Evolutionary conservation across 2,113 vertebrate genomes (phyloP).

Genomic region (Mustela nigripes): DNA sequence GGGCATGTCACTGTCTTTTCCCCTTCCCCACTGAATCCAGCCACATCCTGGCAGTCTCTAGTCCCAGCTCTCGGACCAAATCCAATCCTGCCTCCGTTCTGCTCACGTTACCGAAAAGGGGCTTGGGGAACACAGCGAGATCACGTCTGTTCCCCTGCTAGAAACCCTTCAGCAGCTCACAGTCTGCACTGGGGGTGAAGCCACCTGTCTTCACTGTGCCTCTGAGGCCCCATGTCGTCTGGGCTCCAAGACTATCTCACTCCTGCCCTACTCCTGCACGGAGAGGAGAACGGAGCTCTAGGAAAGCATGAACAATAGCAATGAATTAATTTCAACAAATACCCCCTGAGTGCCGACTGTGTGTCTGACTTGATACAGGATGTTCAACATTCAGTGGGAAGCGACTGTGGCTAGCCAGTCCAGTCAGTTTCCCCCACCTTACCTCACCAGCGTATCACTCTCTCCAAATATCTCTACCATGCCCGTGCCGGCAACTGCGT

Average conservation of each 20-base stretch:
- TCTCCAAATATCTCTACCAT: neutral
- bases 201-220: neutral
- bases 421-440: too few relatives aligned
- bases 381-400: neutral
- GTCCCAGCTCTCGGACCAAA: neutral
- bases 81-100: neutral
- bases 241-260: neutral
- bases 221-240: neutral
- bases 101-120: neutral
- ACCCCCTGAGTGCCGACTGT: neutral
- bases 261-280: neutral
- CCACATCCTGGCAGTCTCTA: neutral
- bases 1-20: neutral
- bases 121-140: neutral
- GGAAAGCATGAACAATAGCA: neutral
- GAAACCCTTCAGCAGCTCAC: neutral
- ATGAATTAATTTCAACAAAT: neutral
- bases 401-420: too few relatives aligned
- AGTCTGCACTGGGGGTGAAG: neutral
- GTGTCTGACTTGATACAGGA: neutral
- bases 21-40: neutral
- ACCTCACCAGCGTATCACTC: neutral
- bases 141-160: neutral
- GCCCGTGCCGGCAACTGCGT: neutral
- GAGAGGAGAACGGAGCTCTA: neutral